These are phyloP conservation scores for Lissocephala sabroskyi DNA, from an alignment of 2,888 invertebrate genomes.

Conservation along the genomic window DNA sequence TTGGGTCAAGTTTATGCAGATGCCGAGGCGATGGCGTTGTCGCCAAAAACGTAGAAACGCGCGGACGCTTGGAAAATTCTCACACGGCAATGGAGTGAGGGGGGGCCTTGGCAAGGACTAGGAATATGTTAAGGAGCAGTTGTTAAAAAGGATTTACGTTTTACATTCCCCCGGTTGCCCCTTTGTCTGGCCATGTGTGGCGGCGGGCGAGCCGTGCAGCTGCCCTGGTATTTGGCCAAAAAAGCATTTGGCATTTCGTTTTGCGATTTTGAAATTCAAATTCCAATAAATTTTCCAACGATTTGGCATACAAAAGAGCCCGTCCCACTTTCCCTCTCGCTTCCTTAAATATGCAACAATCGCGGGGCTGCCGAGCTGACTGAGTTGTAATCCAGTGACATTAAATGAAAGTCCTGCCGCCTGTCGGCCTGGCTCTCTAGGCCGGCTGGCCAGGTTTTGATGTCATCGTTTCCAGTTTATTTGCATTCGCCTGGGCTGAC, in stretches of 20 bases:
- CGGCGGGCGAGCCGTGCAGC: neutral
- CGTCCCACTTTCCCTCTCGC: neutral
- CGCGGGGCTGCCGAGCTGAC: constrained; percentile 22
- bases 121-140: constrained; percentile 59
- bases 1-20: constrained; percentile 64
- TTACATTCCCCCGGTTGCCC: constrained; percentile 38
- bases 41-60: too few species aligned
- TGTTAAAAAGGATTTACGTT: constrained; percentile 64
- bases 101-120: neutral
- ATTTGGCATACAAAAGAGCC: constrained; percentile 49
- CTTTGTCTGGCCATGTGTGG: neutral
- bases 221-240: constrained; percentile 38
- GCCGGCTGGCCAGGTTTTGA: constrained; percentile 25
- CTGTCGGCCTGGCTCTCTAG: neutral
- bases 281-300: constrained; percentile 60
- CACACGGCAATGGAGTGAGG: constrained; percentile 17
- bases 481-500: neutral
- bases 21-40: too few species aligned
- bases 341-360: constrained; percentile 51
- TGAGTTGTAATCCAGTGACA: too few species aligned
- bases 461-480: too few species aligned
- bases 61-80: constrained; percentile 37
- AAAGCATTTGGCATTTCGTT: constrained; percentile 31
- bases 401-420: constrained; percentile 28
- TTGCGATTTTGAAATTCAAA: constrained; percentile 60